phyloP scores from a whole-genome alignment of 1,140 invertebrate genomes.

The Delia radicum region DNA sequence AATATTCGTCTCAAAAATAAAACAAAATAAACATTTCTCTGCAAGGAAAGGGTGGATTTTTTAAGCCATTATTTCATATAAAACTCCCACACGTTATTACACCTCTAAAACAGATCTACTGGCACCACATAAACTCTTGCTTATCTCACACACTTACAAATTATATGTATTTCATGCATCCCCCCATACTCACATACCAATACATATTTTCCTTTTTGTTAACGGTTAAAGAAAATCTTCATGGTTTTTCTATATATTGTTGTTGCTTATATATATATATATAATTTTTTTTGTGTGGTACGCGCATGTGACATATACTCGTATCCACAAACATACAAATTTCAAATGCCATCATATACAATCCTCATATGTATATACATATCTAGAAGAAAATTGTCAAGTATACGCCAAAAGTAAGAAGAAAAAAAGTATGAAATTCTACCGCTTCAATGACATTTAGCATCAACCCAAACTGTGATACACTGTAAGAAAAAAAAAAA shows the following conservation, averaged over 20 bases:
- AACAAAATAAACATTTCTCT: background rate
- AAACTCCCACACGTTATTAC: background rate
- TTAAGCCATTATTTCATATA: background rate
- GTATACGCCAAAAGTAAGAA: background rate
- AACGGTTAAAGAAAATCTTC: background rate
- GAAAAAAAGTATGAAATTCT: background rate
- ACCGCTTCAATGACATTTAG: background rate
- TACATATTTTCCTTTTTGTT: background rate
- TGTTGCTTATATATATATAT: no score
- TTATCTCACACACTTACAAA: background rate
- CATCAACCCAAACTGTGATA: background rate
- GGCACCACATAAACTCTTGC: background rate
- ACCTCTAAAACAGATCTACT: background rate
- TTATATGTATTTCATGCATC: no score
- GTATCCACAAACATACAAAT: background rate
- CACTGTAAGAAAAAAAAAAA: background rate
- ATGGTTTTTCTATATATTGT: background rate
- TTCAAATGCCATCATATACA: background rate
- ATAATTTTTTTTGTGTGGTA: background rate
- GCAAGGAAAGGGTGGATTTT: background rate
- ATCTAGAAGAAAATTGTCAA: background rate
- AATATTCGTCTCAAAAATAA: no score
- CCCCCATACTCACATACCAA: background rate
- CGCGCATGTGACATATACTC: constrained; percentile 1
- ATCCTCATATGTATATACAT: background rate